phyloP scores from a whole-genome alignment of 2,888 invertebrate species.

The Xestia sexstrigata region DNA sequence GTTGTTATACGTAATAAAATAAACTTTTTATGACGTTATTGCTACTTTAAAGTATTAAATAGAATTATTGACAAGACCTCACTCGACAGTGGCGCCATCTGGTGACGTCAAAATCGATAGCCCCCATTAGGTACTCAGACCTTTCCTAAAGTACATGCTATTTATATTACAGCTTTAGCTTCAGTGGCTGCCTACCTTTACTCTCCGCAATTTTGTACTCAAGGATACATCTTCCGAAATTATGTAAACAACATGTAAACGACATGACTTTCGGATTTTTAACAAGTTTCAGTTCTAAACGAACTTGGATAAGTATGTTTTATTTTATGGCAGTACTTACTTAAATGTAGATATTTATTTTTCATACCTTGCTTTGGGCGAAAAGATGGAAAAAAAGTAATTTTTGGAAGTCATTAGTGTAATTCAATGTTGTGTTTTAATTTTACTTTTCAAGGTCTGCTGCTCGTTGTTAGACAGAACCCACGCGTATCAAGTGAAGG shows the following conservation, averaged over 20 bases:
- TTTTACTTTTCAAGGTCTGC: neutral
- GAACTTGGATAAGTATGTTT: conserved; percentile 34
- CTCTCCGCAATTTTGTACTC: neutral
- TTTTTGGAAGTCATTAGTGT: conserved; percentile 24
- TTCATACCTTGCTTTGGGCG: conserved; percentile 5
- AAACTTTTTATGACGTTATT: too few species aligned
- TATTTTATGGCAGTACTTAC: conserved; percentile 15
- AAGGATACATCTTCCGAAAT: conserved; percentile 19
- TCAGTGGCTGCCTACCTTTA: neutral
- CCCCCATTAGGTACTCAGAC: neutral
- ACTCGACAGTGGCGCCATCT: too few species aligned
- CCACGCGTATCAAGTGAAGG: neutral
- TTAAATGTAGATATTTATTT: conserved; percentile 22
- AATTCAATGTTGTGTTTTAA: conserved; percentile 12
- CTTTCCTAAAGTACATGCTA: neutral
- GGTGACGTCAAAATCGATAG: too few species aligned
- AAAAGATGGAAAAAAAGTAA: conserved; percentile 10
- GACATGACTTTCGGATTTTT: conserved; percentile 36
- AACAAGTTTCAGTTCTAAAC: conserved; percentile 11
- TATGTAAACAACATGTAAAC: conserved; percentile 26
- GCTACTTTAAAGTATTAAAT: too few species aligned
- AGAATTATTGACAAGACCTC: too few species aligned
- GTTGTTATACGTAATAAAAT: too few species aligned
- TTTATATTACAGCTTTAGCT: neutral
- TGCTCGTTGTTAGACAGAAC: neutral